Evolutionary conservation across 2,113 vertebrate species (phyloP).

Genomic region (Telmatochromis sp.): DNA sequence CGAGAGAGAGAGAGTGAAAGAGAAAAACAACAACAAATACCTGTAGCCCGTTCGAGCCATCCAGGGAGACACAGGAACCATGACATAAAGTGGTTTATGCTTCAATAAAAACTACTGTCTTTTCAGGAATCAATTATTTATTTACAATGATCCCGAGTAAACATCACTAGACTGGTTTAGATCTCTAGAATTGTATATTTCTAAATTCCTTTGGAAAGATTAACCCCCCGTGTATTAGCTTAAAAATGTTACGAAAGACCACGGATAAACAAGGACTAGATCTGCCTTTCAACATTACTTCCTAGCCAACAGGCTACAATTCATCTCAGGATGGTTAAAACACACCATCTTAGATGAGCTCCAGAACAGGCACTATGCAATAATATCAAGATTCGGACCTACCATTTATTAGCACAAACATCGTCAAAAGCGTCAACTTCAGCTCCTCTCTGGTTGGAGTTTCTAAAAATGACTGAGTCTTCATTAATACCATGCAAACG

Average conservation of each 20-base stretch:
- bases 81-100: background rate
- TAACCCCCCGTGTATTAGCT: background rate
- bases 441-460: background rate
- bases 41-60: background rate
- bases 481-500: background rate
- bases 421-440: background rate
- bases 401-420: background rate
- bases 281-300: background rate
- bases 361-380: background rate
- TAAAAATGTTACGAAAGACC: background rate
- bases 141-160: background rate
- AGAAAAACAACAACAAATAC: background rate
- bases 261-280: background rate
- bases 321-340: background rate
- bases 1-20: background rate
- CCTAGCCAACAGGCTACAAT: background rate
- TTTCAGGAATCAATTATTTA: background rate
- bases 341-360: background rate
- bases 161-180: background rate
- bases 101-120: background rate
- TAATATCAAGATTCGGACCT: background rate
- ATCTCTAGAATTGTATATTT: background rate
- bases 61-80: background rate
- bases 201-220: background rate
- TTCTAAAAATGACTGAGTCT: background rate